phyloP scores from a whole-genome alignment of 35 echinoderm and acorn worm genomes.

The Heliocidaris tuberculata region DNA sequence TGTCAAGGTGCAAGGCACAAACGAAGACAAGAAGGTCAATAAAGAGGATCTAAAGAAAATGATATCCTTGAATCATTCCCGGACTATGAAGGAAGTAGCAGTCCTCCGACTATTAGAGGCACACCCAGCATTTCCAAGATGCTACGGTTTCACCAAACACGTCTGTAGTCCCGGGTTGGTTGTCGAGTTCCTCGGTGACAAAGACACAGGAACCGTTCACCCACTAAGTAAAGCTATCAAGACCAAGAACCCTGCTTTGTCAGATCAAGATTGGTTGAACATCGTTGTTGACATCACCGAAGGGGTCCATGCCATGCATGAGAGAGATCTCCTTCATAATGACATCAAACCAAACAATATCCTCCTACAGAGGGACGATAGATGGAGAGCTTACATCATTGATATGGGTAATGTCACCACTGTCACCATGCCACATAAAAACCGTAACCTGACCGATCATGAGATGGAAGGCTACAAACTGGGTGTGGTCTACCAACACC shows the following conservation, averaged over 20 bases:
- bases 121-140: neutral
- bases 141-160: neutral
- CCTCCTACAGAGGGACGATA: neutral
- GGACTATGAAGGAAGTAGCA: neutral
- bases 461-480: constrained; percentile 24
- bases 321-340: constrained; percentile 42
- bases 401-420: constrained; percentile 32
- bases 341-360: constrained; percentile 40
- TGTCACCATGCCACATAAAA: neutral
- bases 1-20: neutral
- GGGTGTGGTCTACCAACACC: constrained; percentile 9
- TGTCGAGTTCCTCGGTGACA: constrained; percentile 21
- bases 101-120: neutral
- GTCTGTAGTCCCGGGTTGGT: neutral
- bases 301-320: constrained; percentile 29
- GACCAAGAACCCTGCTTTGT: constrained; percentile 13
- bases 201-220: neutral
- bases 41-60: neutral
- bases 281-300: constrained; percentile 24
- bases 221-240: constrained; percentile 17
- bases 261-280: constrained; percentile 20
- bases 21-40: neutral
- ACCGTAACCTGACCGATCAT: neutral
- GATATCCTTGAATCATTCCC: neutral
- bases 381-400: constrained; percentile 44